Percentiles rank a stretch among this genome's conserved stretches.
Conservation (phyloP, 2,113 vertebrate species). For the Calyptommatus sinebrachiatus region DNA sequence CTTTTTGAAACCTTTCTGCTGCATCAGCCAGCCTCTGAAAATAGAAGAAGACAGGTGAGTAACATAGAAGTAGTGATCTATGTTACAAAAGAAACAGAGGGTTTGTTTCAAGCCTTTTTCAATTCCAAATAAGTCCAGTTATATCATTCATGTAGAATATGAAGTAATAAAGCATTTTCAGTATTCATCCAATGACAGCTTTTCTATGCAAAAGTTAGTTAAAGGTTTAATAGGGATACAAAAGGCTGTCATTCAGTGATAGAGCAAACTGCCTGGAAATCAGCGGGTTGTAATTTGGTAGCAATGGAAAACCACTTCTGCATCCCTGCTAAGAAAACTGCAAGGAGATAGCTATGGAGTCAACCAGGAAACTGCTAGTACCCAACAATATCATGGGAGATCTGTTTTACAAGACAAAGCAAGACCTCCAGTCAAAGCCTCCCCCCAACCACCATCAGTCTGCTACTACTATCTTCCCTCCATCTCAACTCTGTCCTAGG, state of each 20-base stretch:
- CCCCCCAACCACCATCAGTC: too few species aligned
- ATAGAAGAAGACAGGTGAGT: slow-evolving; percentile 38
- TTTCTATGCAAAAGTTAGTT: slow-evolving; percentile 1
- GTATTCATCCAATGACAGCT: not conserved
- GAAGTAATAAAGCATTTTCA: not conserved
- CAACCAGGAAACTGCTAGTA: not conserved
- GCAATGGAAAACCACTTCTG: too few species aligned
- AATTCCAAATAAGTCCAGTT: not conserved
- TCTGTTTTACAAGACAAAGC: too few species aligned
- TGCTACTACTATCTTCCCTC: too few species aligned
- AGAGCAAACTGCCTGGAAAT: too few species aligned
- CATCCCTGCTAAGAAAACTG: not conserved
- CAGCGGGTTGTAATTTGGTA: too few species aligned
- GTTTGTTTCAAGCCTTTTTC: not conserved
- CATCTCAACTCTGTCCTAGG: not conserved
- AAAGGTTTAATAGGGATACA: not conserved
- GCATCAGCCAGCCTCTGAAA: slow-evolving; percentile 87
- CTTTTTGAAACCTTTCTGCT: slow-evolving; percentile 91
- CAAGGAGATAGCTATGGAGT: too few species aligned
- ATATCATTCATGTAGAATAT: not conserved
- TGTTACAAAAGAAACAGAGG: not conserved
- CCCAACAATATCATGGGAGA: not conserved
- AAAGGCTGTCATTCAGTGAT: too few species aligned
- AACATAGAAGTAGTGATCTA: slow-evolving; percentile 3
- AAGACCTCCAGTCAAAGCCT: too few species aligned